Conservation (phyloP, 1,140 invertebrate genomes). For the Pectinophora gossypiella region DNA sequence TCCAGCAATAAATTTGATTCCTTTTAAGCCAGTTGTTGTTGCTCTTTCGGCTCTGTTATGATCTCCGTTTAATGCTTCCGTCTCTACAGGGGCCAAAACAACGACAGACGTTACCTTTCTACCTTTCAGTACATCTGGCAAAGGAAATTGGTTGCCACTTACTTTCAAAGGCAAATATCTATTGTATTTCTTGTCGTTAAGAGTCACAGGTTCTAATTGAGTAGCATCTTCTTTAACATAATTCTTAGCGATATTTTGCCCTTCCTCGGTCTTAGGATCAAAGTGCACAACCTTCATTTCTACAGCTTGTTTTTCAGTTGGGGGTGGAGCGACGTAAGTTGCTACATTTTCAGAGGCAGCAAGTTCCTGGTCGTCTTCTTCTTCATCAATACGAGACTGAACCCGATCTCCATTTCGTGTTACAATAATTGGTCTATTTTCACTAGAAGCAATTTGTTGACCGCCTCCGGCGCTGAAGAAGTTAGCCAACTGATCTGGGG, state of each 20-base stretch:
- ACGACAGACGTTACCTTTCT: slow-evolving; percentile 88
- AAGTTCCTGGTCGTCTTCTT: slow-evolving; percentile 67
- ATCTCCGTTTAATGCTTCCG: slow-evolving; percentile 73
- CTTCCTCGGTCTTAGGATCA: slow-evolving; percentile 83
- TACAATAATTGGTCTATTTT: slow-evolving; percentile 79
- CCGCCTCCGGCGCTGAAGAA: slow-evolving; percentile 87
- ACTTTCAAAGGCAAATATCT: slow-evolving; percentile 89
- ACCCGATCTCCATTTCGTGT: slow-evolving; percentile 78
- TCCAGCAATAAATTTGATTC: slow-evolving; percentile 80
- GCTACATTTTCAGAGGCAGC: slow-evolving; percentile 64
- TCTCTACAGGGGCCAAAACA: slow-evolving; percentile 86
- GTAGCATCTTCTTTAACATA: slow-evolving; percentile 85
- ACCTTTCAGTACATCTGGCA: slow-evolving; percentile 84
- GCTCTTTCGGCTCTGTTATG: slow-evolving; percentile 64
- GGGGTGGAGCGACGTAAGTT: slow-evolving; percentile 57
- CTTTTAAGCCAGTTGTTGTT: slow-evolving; percentile 68
- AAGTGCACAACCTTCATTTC: slow-evolving; percentile 91
- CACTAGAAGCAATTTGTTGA: slow-evolving; percentile 81
- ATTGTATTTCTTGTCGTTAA: slow-evolving; percentile 86
- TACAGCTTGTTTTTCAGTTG: slow-evolving; percentile 77
- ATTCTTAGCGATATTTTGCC: slow-evolving; percentile 81
- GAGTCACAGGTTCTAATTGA: slow-evolving; percentile 82
- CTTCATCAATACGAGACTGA: slow-evolving; percentile 71
- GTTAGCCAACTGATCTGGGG: slow-evolving; percentile 90
- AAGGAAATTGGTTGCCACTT: slow-evolving; percentile 87